Evolutionary conservation across 2,113 vertebrate genomes (phyloP), one percentile per base, ranked within the genome.

Genomic region (Paralichthys olivaceus): DNA sequence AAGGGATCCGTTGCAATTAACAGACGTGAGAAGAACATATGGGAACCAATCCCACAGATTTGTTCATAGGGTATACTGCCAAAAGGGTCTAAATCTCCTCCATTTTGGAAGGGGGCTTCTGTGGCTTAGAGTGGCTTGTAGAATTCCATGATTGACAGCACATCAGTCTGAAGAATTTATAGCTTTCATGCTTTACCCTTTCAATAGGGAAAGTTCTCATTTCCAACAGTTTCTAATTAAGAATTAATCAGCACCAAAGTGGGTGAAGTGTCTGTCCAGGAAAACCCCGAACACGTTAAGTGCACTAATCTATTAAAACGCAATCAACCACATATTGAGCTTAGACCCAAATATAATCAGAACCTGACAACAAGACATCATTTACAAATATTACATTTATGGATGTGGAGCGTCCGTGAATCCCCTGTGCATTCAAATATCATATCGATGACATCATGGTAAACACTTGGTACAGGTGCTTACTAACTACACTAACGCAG

Each of bases 41-140:
- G 87, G 84, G 73, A 89, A 83, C 59, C 80, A 91, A 92, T 91
- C 90, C 91, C 83, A 65, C 84, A 86, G 87, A 92, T 91, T 92
- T 90, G 90, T 87, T 87, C 56, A 51, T 55, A 78, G 79, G 51
- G 77, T 80, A 78, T 20, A 67, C 69, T 85, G 90, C 88, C 89
- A 91, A 91, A 75, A 89, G 66, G 74, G 85, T 82, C 77, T 89
- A 85, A 90, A 91, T 84, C 85, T 88, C 85, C 87, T 90, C 84
- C 81, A 85, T 90, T 92, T 92, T 87, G 80, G 81, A 91, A 76
- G 69, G 72, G 29, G 73, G 78, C 66, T 82, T 84, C 65, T 72
- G 69, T 80, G 84, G 79, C 82, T 93, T 88, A 87, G 58, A 61
- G 86, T 59, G 78, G 83, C 83, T 89, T 76, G 80, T 59, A 55